phyloP scores from a whole-genome alignment of 1,140 invertebrate genomes.

The Penaeus vannamei region DNA sequence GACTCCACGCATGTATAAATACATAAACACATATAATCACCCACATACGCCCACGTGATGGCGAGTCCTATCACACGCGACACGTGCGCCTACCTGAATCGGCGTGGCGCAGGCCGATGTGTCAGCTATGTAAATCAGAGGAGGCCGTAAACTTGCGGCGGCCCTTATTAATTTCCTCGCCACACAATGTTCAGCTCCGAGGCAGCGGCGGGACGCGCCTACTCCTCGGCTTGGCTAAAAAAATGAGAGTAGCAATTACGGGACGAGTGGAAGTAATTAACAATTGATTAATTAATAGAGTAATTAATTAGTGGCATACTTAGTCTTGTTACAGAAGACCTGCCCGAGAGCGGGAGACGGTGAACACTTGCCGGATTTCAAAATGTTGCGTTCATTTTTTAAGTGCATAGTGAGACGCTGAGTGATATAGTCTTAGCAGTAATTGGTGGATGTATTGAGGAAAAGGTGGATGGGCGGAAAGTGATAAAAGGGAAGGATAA shows the following conservation, averaged over 20 bases:
- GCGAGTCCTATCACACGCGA: too few relatives aligned
- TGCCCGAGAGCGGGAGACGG: not conserved
- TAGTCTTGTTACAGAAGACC: slow-evolving; percentile 46
- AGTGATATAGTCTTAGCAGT: not conserved
- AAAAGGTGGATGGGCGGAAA: not conserved
- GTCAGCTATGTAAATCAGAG: too few relatives aligned
- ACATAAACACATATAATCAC: too few relatives aligned
- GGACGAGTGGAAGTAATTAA: slow-evolving; percentile 47
- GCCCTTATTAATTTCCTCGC: too few relatives aligned
- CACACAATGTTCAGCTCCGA: too few relatives aligned
- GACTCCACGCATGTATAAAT: too few relatives aligned
- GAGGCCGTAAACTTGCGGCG: too few relatives aligned
- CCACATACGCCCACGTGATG: too few relatives aligned
- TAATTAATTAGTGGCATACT: slow-evolving; percentile 61
- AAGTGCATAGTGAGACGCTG: not conserved
- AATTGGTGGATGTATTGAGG: not conserved
- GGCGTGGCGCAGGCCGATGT: too few relatives aligned
- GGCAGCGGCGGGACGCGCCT: too few relatives aligned
- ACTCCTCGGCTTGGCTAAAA: not conserved
- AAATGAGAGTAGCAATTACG: slow-evolving; percentile 49
- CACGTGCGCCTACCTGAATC: too few relatives aligned
- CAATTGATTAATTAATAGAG: slow-evolving; percentile 60
- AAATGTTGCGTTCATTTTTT: slow-evolving; percentile 30
- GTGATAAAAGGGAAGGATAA: too few relatives aligned
- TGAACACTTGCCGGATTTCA: not conserved